phyloP scores from a whole-genome alignment of 2,888 invertebrate genomes.

The Ectemnius continuus region DNA sequence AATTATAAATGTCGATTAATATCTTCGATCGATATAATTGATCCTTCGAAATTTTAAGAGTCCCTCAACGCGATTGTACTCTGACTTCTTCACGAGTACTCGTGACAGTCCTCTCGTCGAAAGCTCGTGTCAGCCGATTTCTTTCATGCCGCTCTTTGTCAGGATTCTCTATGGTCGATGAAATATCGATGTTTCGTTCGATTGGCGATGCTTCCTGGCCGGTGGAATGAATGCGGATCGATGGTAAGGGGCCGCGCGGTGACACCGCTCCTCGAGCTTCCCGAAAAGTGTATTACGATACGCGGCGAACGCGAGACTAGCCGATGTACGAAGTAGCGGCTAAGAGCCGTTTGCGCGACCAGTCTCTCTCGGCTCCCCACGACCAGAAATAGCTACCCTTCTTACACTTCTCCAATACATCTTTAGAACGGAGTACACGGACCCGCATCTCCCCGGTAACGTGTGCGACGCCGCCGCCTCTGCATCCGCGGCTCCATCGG shows the following conservation, averaged over 20 bases:
- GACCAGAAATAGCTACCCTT: conserved; percentile 78
- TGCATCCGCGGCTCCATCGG: conserved; percentile 1
- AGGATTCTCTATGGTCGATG: too few species aligned
- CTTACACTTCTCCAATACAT: conserved; percentile 75
- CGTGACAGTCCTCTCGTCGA: not conserved
- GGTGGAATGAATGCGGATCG: too few species aligned
- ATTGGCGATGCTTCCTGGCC: too few species aligned
- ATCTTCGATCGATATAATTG: too few species aligned
- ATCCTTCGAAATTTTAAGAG: too few species aligned
- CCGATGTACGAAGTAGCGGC: conserved; percentile 72
- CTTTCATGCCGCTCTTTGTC: not conserved
- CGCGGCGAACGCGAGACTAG: conserved; percentile 76
- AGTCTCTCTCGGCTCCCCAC: conserved; percentile 71
- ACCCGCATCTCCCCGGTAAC: conserved; percentile 29
- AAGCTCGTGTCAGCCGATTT: not conserved
- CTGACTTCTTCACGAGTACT: too few species aligned
- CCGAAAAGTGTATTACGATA: conserved; percentile 72
- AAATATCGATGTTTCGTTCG: too few species aligned
- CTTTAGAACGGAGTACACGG: conserved; percentile 66
- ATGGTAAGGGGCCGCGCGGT: conserved; percentile 15
- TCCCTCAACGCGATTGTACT: too few species aligned
- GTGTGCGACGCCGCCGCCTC: conserved; percentile 22
- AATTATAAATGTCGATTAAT: too few species aligned
- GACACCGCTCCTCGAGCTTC: conserved; percentile 17
- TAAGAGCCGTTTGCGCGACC: conserved; percentile 73